Evolutionary conservation across 2,113 vertebrate species (phyloP), one percentile per base, ranked within the genome.

Genomic region (Recurvirostra avosetta): DNA sequence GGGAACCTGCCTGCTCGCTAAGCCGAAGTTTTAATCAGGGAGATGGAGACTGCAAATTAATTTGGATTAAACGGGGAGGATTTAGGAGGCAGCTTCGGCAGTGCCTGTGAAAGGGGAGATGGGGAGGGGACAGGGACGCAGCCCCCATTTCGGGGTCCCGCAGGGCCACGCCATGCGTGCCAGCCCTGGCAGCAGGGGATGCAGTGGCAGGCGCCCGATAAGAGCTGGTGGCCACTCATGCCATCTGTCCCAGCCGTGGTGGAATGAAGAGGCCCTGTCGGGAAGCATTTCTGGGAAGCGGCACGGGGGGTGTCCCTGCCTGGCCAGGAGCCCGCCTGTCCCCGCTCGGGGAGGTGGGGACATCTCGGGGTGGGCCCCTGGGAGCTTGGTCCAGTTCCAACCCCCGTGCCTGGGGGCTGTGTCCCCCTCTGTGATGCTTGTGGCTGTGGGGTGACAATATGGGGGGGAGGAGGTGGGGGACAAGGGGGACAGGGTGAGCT

Each of bases 31-130:
- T 96, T 96, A 94, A 93, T 95, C 83, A 82, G 73, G n/a, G 79
- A 96, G 95, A 91, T 92, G 67, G 88, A 93, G 73, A 85, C 41
- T 56, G 77, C 86, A 96, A 93, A 94, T 96, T 93, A 85, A 75
- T 92, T 74, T 76, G 86, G 83, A 95, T 97, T 96, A 92, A 92
- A 77, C 1, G 11, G 19, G 59, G 5, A 8, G 65, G 78, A 91
- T 93, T 93, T 88, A 78, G 77, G 52, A 90, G 21, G 63, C 41
- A 45, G 91, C 75, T 86, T 73, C 1, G 1, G 55, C 13, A 1
- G 52, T 2, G 12, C 20, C 40, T 34, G 15, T 27, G 29, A 68
- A 59, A 45, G 50, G 41, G 67, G n/a, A 61, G 49, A 11, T 0
- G 6, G 40, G 27, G 40, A 83, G 29, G 55, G 93, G 36, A 29